A percentile compares a stretch with the other conserved stretches of the same genome.
Conservation (phyloP, 1,140 invertebrate species). For the Pogonomyrmex californicus region DNA sequence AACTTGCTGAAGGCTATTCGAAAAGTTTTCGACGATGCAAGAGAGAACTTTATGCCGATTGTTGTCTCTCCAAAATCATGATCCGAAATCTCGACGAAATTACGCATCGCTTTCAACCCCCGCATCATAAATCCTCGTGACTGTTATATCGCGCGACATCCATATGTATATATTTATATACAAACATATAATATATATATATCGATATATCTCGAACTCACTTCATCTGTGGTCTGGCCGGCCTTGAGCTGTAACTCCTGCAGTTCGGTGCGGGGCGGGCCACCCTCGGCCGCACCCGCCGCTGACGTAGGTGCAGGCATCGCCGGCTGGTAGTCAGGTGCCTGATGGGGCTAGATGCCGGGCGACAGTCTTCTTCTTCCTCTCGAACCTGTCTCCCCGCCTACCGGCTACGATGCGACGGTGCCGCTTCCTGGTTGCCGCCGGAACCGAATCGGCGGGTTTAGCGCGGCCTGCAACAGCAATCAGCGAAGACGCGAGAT, state of each 20-base stretch:
- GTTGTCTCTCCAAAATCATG: background rate
- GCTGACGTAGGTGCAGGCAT: conserved; percentile 89
- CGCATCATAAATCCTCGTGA: conserved; percentile 37
- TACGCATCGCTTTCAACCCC: background rate
- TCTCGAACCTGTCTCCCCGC: conserved; percentile 9
- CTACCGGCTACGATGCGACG: background rate
- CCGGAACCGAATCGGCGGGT: background rate
- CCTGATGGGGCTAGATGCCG: conserved; percentile 31
- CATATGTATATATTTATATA: background rate
- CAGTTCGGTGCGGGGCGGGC: conserved; percentile 94
- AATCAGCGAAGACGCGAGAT: conserved; percentile 5
- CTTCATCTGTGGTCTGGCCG: conserved; percentile 96
- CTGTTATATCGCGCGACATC: conserved; percentile 1
- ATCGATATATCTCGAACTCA: conserved; percentile 82
- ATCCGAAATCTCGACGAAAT: conserved; percentile 9
- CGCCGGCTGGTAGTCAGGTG: conserved; percentile 56
- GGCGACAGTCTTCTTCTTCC: conserved; percentile 13
- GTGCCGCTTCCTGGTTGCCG: background rate
- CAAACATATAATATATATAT: background rate
- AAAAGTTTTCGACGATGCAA: background rate
- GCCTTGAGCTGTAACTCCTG: conserved; percentile 96
- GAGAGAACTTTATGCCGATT: background rate
- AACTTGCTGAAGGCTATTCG: background rate
- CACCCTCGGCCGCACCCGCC: conserved; percentile 87
- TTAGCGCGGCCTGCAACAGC: conserved; percentile 39